Percentiles rank a stretch among this genome's conserved stretches.
phyloP scores from a whole-genome alignment of 2,113 vertebrate species.

The Orthonyx spaldingii region DNA sequence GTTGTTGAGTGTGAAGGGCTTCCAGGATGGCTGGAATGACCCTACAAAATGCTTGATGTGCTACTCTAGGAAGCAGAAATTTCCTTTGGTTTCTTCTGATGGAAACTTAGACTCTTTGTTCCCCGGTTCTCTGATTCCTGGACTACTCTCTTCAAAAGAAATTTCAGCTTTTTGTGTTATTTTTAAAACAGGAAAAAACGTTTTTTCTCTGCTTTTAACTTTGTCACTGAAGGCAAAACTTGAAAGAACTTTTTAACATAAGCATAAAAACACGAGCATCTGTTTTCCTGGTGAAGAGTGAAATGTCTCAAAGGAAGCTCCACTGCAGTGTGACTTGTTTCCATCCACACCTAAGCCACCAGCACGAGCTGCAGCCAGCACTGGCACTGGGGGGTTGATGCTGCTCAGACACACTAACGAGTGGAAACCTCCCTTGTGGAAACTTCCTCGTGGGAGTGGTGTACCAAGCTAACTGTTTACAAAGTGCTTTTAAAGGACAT shows the following conservation, averaged over 20 bases:
- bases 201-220: constrained; percentile 29
- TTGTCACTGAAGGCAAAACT: constrained; percentile 30
- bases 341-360: neutral
- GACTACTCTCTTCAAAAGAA: constrained; percentile 49
- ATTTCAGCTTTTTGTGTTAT: constrained; percentile 47
- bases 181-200: constrained; percentile 55
- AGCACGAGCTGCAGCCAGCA: neutral
- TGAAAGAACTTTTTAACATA: constrained; percentile 33
- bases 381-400: neutral
- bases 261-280: neutral
- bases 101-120: constrained; percentile 47
- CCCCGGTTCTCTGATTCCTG: neutral
- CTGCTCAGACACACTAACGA: rapidly evolving
- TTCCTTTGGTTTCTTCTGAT: constrained; percentile 55
- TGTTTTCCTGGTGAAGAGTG: constrained; percentile 16
- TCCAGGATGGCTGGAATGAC: constrained; percentile 18
- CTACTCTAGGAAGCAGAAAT: constrained; percentile 69
- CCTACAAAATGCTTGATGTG: constrained; percentile 66
- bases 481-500: neutral
- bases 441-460: neutral
- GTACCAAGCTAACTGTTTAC: neutral
- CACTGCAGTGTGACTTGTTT: neutral
- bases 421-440: neutral
- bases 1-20: neutral
- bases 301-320: neutral